Percentiles rank a stretch among this genome's conserved stretches.
Evolutionary conservation across 1,140 invertebrate genomes (phyloP).

Genomic region (Drosophila orena): DNA sequence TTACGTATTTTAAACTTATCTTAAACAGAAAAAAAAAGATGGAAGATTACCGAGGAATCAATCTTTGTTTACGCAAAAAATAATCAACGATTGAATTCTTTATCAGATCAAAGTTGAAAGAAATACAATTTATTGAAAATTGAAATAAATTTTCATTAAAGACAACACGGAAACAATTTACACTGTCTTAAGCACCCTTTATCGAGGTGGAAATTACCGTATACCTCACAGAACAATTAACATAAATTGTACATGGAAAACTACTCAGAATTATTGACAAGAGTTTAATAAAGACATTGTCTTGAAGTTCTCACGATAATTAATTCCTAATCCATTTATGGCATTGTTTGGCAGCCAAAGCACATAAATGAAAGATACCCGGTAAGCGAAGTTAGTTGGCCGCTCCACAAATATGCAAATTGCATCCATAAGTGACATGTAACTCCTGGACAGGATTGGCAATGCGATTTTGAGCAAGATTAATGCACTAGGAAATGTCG

Average conservation of each 20-base stretch:
- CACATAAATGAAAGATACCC: conserved; percentile 11
- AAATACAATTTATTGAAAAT: not conserved
- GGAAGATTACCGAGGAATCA: no score
- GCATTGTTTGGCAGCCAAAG: conserved; percentile 15
- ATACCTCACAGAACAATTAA: not conserved
- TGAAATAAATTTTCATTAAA: not conserved
- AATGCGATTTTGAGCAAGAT: conserved; percentile 61
- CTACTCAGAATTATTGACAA: not conserved
- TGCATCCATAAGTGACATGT: conserved; percentile 28
- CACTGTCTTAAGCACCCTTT: no score
- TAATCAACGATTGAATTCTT: not conserved
- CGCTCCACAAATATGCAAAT: conserved; percentile 38
- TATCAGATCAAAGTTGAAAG: not conserved
- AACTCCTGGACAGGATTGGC: conserved; percentile 42
- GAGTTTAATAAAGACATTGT: not conserved
- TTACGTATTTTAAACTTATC: no score
- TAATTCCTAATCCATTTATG: conserved; percentile 35
- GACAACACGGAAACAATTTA: not conserved
- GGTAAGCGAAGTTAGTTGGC: conserved; percentile 10
- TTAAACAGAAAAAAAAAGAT: no score
- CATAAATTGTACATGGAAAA: not conserved
- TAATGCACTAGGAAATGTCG: conserved; percentile 73
- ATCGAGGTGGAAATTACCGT: no score
- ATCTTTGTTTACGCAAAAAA: no score
- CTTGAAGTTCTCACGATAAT: conserved; percentile 28